Percentiles rank a stretch among this genome's conserved stretches.
phyloP scores from a whole-genome alignment of 2,113 vertebrate genomes.

The Lophochroa leadbeateri region DNA sequence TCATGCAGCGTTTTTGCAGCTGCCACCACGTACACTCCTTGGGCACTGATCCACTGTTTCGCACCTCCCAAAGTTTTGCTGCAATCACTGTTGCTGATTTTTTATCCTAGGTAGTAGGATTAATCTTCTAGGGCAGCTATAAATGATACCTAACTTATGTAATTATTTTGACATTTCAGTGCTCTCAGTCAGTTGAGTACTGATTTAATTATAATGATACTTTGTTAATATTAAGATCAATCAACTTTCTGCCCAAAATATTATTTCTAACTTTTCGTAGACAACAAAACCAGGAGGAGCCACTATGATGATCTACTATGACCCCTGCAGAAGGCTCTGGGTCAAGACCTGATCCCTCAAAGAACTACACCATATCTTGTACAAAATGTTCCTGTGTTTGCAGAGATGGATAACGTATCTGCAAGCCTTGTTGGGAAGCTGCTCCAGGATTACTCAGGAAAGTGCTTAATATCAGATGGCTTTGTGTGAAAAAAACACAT shows the following conservation, averaged over 20 bases:
- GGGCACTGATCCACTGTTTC: background rate
- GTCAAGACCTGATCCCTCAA: background rate
- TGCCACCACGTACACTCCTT: background rate
- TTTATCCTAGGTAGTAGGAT: background rate
- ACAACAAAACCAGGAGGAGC: background rate
- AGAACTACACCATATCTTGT: background rate
- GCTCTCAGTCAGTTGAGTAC: background rate
- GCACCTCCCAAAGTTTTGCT: fast-evolving
- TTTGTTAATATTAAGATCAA: background rate
- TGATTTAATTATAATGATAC: background rate
- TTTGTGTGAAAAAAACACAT: background rate
- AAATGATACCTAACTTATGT: background rate
- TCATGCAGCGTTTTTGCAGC: background rate
- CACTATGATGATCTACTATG: background rate
- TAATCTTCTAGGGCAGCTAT: background rate
- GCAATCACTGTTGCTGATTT: background rate
- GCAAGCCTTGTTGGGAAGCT: background rate
- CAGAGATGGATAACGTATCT: background rate
- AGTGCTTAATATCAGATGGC: background rate
- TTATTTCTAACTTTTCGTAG: background rate
- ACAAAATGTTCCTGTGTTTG: background rate
- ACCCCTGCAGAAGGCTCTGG: background rate
- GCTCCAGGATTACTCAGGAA: background rate
- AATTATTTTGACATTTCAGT: background rate
- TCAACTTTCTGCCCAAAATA: background rate